Evolutionary conservation across 2,888 invertebrate species (phyloP).

Genomic region (Germaria angustata): DNA sequence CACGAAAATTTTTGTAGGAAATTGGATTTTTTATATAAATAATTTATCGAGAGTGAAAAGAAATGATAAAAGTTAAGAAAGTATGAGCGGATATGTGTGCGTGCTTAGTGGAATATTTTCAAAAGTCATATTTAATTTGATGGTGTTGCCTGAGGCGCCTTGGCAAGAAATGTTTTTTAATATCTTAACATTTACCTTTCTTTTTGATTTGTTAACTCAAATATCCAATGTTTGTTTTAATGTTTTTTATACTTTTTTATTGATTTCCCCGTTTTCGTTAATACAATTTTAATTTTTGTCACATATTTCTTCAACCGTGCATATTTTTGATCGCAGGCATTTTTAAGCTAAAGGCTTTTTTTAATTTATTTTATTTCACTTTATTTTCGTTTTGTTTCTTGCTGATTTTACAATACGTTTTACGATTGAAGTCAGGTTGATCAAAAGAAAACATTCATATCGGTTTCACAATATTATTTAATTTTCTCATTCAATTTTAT

Average conservation of each 20-base stretch:
- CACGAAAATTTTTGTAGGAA: not conserved
- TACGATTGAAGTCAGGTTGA: constrained; percentile 10
- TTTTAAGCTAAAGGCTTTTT: not conserved
- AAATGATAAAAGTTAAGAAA: not conserved
- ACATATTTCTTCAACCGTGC: not conserved
- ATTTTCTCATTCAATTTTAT: constrained; percentile 35
- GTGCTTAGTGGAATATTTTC: not conserved
- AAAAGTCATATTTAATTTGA: not conserved
- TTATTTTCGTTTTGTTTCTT: not conserved
- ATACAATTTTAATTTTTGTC: not conserved
- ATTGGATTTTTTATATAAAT: constrained; percentile 24
- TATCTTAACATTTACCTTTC: constrained; percentile 22
- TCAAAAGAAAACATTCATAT: not conserved
- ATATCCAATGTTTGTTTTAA: constrained; percentile 12
- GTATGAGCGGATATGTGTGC: not conserved
- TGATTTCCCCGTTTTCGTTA: no score
- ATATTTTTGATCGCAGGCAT: not conserved
- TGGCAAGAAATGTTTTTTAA: not conserved
- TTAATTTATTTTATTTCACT: constrained; percentile 14
- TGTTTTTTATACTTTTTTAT: not conserved
- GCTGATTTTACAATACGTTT: constrained; percentile 1
- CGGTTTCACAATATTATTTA: constrained; percentile 46
- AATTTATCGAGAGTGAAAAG: not conserved
- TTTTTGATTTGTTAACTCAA: not conserved
- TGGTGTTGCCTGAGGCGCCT: not conserved